These are phyloP conservation scores for Lordiphosa andalusiaca DNA, from an alignment of 2,888 invertebrate species.

Conservation along the genomic window DNA sequence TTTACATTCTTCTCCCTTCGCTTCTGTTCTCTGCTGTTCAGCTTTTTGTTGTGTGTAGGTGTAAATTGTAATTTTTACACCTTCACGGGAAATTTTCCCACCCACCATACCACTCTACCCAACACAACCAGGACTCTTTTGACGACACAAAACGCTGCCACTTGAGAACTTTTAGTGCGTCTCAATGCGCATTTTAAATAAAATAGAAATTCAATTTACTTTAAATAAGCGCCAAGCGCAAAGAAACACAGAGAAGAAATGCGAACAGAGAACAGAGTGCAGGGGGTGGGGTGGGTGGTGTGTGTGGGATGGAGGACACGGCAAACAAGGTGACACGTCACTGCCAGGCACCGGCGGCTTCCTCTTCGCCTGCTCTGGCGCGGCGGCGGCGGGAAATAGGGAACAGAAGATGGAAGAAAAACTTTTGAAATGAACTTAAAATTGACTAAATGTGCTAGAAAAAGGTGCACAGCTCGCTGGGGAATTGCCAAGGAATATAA, in stretches of 20 bases:
- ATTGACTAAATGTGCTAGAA: slow-evolving; percentile 70
- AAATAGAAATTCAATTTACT: slow-evolving; percentile 75
- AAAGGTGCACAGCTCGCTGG: slow-evolving; percentile 52
- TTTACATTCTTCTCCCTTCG: neutral
- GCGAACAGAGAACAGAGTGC: neutral
- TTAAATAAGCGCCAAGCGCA: slow-evolving; percentile 62
- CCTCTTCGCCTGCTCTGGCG: no score
- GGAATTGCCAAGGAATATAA: slow-evolving; percentile 63
- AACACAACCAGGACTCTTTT: neutral
- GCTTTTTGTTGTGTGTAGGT: slow-evolving; percentile 7
- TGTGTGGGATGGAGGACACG: neutral
- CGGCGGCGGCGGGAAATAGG: slow-evolving; percentile 2
- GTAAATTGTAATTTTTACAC: slow-evolving; percentile 71
- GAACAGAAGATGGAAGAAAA: slow-evolving; percentile 30
- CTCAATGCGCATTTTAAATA: slow-evolving; percentile 75
- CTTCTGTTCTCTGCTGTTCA: slow-evolving; percentile 8
- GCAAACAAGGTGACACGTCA: slow-evolving; percentile 44
- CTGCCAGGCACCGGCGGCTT: slow-evolving; percentile 28
- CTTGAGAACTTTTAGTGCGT: slow-evolving; percentile 74
- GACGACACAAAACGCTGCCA: slow-evolving; percentile 48
- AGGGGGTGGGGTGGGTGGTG: neutral
- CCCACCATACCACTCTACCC: neutral
- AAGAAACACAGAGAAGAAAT: slow-evolving; percentile 3
- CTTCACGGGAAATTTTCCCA: slow-evolving; percentile 56
- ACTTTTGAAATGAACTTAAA: slow-evolving; percentile 70